These are phyloP conservation scores for Habroteleia sp. DNA, from an alignment of 2,888 invertebrate species.

Conservation along the genomic window DNA sequence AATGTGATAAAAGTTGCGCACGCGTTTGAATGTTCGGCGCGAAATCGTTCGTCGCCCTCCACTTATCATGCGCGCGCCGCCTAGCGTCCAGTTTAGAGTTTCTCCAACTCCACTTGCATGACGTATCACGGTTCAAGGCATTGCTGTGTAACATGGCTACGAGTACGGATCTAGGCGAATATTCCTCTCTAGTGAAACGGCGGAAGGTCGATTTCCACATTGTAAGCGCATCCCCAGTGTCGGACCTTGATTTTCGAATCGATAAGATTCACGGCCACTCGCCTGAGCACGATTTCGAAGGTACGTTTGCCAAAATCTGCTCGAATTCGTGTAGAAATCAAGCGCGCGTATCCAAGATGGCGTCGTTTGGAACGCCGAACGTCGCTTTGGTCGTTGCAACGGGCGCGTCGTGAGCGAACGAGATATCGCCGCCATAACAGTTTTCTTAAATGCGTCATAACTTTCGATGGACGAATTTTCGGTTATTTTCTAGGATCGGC, in stretches of 20 bases:
- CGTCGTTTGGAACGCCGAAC: constrained; percentile 71
- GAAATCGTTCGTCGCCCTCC: too few species aligned
- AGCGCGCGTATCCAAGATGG: constrained; percentile 75
- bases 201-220: constrained; percentile 76
- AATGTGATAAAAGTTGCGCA: too few species aligned
- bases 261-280: constrained; percentile 67
- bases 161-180: constrained; percentile 78
- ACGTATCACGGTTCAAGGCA: constrained; percentile 67
- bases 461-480: background rate
- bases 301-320: constrained; percentile 75
- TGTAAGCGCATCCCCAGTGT: constrained; percentile 66
- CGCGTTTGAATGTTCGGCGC: too few species aligned
- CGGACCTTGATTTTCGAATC: constrained; percentile 71
- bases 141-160: constrained; percentile 81
- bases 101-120: constrained; percentile 2
- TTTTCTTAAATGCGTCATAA: constrained; percentile 69
- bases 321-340: constrained; percentile 64
- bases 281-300: constrained; percentile 75
- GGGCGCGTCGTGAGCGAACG: constrained; percentile 63
- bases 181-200: constrained; percentile 80
- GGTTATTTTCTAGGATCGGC: too few species aligned
- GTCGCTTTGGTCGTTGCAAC: constrained; percentile 66
- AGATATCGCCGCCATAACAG: constrained; percentile 74
- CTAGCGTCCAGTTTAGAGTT: too few species aligned
- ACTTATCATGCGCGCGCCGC: too few species aligned